Base-by-base conservation (phyloP, 2,888 invertebrate species). In the Hylaea fasciaria region DNA sequence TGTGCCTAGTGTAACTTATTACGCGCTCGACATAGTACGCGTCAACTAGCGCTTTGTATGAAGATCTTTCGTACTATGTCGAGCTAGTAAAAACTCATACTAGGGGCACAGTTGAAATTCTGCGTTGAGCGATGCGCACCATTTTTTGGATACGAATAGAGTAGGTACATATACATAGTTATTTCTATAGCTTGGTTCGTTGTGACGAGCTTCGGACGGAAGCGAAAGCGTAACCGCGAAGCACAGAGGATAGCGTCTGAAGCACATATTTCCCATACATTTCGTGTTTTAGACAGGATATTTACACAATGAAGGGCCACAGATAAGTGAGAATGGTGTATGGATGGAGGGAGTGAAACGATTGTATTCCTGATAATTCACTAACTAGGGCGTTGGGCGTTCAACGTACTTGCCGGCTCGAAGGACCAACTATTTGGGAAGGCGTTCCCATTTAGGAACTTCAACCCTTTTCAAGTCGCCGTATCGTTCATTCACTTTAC, bases 141-240 rank as follows among this genome's bases (percentile, higher is more conserved):
- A 11, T 35, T 37, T 51, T n/a, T 41, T 40, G 13, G 10, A 29
- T 50, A 50, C 40, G 40, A 43, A 22, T 22, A 22, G 22, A 37
- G 45, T 39, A 53, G 11, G 32, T 46, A 39, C 39, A 54, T 28
- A 40, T 28, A 40, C 9, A 43, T 28, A 57, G 32, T 46, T 22
- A 12, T 12, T 35, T 49, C 7, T 57, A 51, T 49, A 28, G 17
- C 29, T 47, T 44, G 47, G 16, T 22, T 44, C 47, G 16, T 22
- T 29, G 35, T 45, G 54, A 49, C n/a, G 54, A 46, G 57, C 58
- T 69, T 65, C 64, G 59, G 58, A 71, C 72, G 72, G 58, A 53
- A 69, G 72, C 68, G 72, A 75, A 82, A 78, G 78, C 81, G 69
- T 71, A 74, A 76, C 77, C 78, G 81, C 77, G 60, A 85, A 85